A percentile compares a stretch with the other conserved stretches of the same genome.
These are phyloP conservation scores for Camelus bactrianus DNA, from an alignment of 2,113 vertebrate genomes.

Conservation along the genomic window DNA sequence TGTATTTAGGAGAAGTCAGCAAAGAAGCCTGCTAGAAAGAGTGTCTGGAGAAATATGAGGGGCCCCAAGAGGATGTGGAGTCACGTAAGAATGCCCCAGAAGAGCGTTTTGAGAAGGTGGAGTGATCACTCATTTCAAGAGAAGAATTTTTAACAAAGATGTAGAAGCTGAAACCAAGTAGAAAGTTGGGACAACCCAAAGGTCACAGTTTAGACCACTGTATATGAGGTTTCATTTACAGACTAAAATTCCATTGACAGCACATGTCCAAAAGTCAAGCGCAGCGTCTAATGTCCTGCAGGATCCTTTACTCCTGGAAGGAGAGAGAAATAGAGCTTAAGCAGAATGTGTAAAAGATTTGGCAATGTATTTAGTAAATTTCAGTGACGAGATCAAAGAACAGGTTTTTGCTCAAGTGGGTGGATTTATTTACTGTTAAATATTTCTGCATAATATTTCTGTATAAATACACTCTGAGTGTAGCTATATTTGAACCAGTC, in stretches of 20 bases:
- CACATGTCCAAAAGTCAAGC: not conserved
- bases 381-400: conserved; percentile 53
- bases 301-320: not conserved
- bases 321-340: not conserved
- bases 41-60: not conserved
- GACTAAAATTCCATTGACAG: not conserved
- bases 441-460: conserved; percentile 51
- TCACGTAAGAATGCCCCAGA: not conserved
- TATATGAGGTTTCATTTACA: conserved; percentile 24
- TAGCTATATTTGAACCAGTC: conserved; percentile 45
- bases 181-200: not conserved
- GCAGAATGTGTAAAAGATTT: not conserved
- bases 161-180: not conserved
- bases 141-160: not conserved
- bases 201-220: not conserved
- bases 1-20: not conserved
- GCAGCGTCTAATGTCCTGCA: not conserved
- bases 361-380: conserved; percentile 3
- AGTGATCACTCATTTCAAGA: not conserved
- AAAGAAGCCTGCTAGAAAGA: not conserved
- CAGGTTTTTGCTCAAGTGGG: conserved; percentile 60
- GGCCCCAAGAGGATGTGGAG: no score
- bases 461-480: not conserved
- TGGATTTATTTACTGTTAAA: conserved; percentile 69
- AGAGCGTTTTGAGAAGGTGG: not conserved